Evolutionary conservation across 2,888 invertebrate species (phyloP), one percentile per base, ranked within the genome.

Genomic region (Euzophera pinguis): DNA sequence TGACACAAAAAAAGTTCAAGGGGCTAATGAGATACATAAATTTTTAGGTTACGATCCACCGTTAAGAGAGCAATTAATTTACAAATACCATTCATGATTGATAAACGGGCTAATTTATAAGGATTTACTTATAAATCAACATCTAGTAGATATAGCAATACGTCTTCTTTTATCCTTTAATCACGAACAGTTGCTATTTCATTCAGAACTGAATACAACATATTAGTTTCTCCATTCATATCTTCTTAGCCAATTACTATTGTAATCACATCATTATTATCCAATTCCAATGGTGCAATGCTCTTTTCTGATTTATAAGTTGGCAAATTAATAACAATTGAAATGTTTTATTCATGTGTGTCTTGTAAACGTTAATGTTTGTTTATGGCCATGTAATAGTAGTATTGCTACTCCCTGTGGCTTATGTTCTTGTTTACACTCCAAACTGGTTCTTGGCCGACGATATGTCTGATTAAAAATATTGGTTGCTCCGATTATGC

Each of bases 311-410:
- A 60, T 53, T 54, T 55, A 55, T 55, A 47, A 16, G 50, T 51
- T 50, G 47, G 48, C 52, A 50, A 47, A 56, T 54, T 53, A 43
- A 12, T 50, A 52, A 59, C 56, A 62, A 59, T 62, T 47, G 54
- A 53, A 55, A 59, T 61, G 57, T 57, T 52, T 59, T 59, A 61
- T 61, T 59, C 53, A 61, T 61, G 55, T 41, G 47, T 47, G 47
- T 38, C 56, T 59, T 54, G 50, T 34, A 41, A 39, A 14, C 49
- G 39, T 29, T 12, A 22, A 29, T 22, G 37, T 48, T 43, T 50
- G 42, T 42, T 50, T 50, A 42, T 42, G 32, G 13, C 17, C 41
- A 13, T 50, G 39, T 39, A 39, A 41, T 50, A 39, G 27, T 48
- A 37, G 22, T 37, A 37, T 38, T 27, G 37, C 37, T 37, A 13